Evolutionary conservation across 2,113 vertebrate genomes (phyloP), one percentile per base, ranked within the genome.

Genomic region (Murina feae): DNA sequence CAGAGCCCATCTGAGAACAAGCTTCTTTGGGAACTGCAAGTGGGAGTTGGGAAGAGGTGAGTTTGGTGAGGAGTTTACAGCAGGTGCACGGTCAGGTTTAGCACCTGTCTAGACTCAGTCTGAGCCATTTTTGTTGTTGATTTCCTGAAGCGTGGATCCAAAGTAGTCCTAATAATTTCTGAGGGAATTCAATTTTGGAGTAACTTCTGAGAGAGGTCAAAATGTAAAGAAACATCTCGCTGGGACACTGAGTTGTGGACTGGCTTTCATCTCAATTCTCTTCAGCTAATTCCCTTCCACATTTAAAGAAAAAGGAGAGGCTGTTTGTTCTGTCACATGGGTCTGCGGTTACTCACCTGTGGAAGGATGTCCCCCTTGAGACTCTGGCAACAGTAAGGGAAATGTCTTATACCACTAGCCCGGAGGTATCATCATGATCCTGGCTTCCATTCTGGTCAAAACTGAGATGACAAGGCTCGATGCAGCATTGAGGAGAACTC

Each of bases 351-450:
- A 80, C 60, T 94, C 47, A 66, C n/a, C 42, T 1, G 0, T 30
- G 60, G 96, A 93, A 89, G 49, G 25, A 84, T 28, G 88, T 51
- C 76, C 53, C 76, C 39, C 60, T 78, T 3, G 53, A 90, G 97
- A 63, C 55, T 78, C 39, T 63, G 58, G 72, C 79, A 65, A 65
- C 39, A 78, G 44, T 78, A 1, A 75, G 53, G 65, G 78, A 93
- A 86, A 93, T 95, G 51, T 83, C 74, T 97, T 96, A 94, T 84
- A 96, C 65, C 65, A 63, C 84, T 30, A 74, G 78, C 51, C 44
- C 69, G 1, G 4, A 82, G 94, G 89, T 86, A 95, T 42, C 32
- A 42, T 18, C 1, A 28, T 53, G 79, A n/a, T 83, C 63, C 68
- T 89, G 76, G 66, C 44, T 79, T 93, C 58, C 58, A 9, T 69